Base-by-base conservation (phyloP, 2,113 vertebrate species). In the Macrotus californicus region DNA sequence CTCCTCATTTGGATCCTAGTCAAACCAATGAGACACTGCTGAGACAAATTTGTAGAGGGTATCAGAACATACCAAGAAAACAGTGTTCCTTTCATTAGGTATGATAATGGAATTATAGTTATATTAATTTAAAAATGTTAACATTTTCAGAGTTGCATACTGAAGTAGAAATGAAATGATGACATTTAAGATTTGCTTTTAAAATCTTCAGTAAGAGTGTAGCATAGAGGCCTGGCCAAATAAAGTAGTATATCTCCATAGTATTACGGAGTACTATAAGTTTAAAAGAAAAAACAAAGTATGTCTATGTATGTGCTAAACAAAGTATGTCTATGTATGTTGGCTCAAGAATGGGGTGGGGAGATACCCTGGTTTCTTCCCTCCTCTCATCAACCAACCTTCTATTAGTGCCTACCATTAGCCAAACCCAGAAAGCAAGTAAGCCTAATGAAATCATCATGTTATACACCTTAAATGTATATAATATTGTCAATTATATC, bases 151-250 rank as follows among this genome's bases (percentile, higher is more conserved):
- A 91, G 34, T 18, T 61, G 48, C 36, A 52, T 26, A 88, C 24
- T 94, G 7, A 85, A 69, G 18, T 52, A 83, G 22, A 31, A 92
- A 21, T 81, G 18, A 91, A 93, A 75, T 73, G 21, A 66, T 24
- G 24, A 77, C 22, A 94, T n/a, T 79, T 89, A 80, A 85, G 66
- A 85, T 80, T 48, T 89, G 39, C 54, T 66, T 85, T 88, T 86
- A 82, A 85, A 89, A n/a, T 69, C 70, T 89, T 93, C 24, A 85
- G 22, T n/a, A 69, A 89, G 7, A 75, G 31, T 9, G 48, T 15
- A 73, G 66, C 41, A 75, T 19, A 81, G 19, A 7, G 8, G 10
- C 59, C n/a, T 59, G 11, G 34, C n/a, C 22, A 76, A 93, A 64
- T 87, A 66, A 76, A 77, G 24, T 39, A 82, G 2, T 56, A 26